Evolutionary conservation across 1,140 invertebrate genomes (phyloP).

Genomic region (fruit fly (Drosophila melanogaster)): Release_6_plus_ISO1_MT NC_004354.4:14868501-14869000

Average conservation of each 20-base stretch:
- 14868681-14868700: neutral
- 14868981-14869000: too few species aligned
- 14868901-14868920: neutral
- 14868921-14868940: too few species aligned
- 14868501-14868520: constrained; percentile 55
- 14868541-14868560: constrained; percentile 52
- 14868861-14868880: too few species aligned
- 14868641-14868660: constrained; percentile 59
- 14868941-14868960: too few species aligned
- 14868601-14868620: constrained; percentile 69
- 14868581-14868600: constrained; percentile 75
- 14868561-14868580: constrained; percentile 71
- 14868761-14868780: constrained; percentile 3
- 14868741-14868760: constrained; percentile 20
- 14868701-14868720: neutral
- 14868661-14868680: constrained; percentile 28
- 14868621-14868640: constrained; percentile 35
- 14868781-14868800: constrained; percentile 5
- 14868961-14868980: too few species aligned
- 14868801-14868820: neutral
- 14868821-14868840: neutral
- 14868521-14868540: constrained; percentile 7
- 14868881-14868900: too few species aligned
- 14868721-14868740: constrained; percentile 23
- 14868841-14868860: too few species aligned